Conservation (phyloP, 2,888 invertebrate species). For the Tanypteryx hageni region DNA sequence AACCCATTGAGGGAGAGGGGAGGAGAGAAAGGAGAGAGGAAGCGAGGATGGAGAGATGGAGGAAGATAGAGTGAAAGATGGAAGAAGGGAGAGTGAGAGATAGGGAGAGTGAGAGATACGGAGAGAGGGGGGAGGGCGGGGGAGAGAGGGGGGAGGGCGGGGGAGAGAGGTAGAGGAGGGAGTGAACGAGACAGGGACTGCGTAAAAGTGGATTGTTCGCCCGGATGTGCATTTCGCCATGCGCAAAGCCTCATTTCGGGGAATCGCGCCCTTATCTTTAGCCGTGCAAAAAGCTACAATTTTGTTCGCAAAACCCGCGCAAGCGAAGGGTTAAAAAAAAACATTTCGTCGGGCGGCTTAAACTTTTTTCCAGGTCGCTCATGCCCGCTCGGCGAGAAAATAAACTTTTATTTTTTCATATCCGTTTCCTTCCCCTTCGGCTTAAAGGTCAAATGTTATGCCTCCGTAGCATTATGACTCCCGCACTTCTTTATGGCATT, state of each 20-base stretch:
- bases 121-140: background rate
- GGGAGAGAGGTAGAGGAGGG: background rate
- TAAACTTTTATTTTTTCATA: background rate
- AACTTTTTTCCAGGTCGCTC: background rate
- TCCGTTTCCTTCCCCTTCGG: background rate
- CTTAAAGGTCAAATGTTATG: constrained; percentile 15
- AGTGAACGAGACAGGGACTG: background rate
- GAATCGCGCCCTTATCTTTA: background rate
- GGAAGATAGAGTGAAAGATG: background rate
- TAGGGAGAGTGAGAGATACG: background rate
- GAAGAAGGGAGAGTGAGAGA: background rate
- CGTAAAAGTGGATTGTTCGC: background rate
- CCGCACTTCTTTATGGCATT: background rate
- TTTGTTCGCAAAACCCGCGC: background rate
- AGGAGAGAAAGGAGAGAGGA: no score
- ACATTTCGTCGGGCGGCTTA: background rate
- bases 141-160: background rate
- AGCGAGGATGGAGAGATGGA: no score
- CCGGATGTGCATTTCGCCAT: background rate
- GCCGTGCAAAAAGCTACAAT: background rate
- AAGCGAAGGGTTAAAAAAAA: background rate
- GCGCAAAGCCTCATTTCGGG: background rate
- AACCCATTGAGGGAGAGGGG: background rate
- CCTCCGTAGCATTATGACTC: constrained; percentile 14
- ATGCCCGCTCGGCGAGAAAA: background rate